Percentiles rank a stretch among this genome's conserved stretches.
These are phyloP conservation scores for Macrotis lagotis DNA, from an alignment of 2,113 vertebrate species.

Conservation along the genomic window DNA sequence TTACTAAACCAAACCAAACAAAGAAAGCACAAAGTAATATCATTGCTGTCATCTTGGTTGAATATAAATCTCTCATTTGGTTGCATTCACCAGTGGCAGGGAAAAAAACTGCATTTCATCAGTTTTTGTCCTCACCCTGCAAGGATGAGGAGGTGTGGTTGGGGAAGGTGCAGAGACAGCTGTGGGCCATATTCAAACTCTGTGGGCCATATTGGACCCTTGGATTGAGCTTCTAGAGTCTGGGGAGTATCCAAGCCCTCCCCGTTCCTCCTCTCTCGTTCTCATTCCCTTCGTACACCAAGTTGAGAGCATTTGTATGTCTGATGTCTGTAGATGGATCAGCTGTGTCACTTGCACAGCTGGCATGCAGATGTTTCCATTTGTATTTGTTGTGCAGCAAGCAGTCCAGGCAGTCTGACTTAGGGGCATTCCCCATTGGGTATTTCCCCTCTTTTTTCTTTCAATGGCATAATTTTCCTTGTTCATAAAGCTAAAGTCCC, in stretches of 20 bases:
- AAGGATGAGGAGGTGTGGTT: neutral
- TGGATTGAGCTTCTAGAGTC: neutral
- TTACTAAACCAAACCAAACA: conserved; percentile 20
- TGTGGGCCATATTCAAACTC: neutral
- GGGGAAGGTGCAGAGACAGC: neutral
- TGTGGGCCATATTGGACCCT: neutral
- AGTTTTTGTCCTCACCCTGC: neutral
- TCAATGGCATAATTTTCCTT: conserved; percentile 36
- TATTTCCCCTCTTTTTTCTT: neutral
- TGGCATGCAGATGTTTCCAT: conserved; percentile 26
- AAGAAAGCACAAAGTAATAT: neutral
- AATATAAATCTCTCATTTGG: conserved; percentile 5
- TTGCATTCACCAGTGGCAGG: neutral
- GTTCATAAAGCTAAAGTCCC: neutral
- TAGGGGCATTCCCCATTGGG: neutral
- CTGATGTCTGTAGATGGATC: conserved; percentile 42
- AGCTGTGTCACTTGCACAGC: conserved; percentile 28
- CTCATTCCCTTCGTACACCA: neutral
- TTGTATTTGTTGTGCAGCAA: neutral
- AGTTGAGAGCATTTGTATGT: neutral
- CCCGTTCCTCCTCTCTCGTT: neutral
- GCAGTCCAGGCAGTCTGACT: neutral
- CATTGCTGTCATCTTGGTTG: neutral
- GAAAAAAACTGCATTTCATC: neutral
- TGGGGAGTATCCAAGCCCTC: neutral